Evolutionary conservation across 2,888 invertebrate genomes (phyloP), one percentile per base, ranked within the genome.

Genomic region (Pocota personata): DNA sequence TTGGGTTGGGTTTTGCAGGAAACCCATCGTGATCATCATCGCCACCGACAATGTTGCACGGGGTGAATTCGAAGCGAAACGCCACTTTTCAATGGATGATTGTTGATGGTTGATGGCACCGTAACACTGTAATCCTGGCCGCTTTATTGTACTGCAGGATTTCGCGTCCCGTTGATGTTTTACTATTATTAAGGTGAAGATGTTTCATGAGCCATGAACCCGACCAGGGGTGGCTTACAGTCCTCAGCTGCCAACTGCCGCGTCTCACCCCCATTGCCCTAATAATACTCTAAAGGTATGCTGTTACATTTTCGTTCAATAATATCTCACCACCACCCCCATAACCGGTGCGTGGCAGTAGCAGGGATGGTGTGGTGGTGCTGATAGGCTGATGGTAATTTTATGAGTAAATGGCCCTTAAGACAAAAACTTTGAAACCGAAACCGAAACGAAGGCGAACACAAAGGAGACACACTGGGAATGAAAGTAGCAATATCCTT

Each of bases 341-440:
- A 24, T 3, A 37, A 10, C 14, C 64, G 21, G 10, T 10, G 12
- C 10, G 24, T 24, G 19, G 14, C 5, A 6, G 24, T 10, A 21
- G 37, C 35, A 24, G 19, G 12, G 3, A 50, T 30, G 62, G 14
- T 14, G 72, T 58, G 66, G 52, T 55, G 60, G 72, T 82, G 86
- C 66, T 77, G 86, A 86, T 82, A 86, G 86, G 72, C 86, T 82
- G 86, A 86, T 86, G 86, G 86, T 82, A 86, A 86, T 86, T 86
- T 82, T 86, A 86, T 86, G 86, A 86, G 86, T 86, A 86, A 86
- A 86, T 86, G 76, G 86, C 80, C 86, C 86, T 86, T 43, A 86
- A 82, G 86, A 82, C 86, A 82, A 78, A 86, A 82, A 71, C 75
- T 82, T 82, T 84, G 79, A 69, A 86, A 80, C 66, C 75, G 80